Evolutionary conservation across 2,797 vertebrate genomes (phyloP).

Genomic region (Salarias fasciatus): DNA sequence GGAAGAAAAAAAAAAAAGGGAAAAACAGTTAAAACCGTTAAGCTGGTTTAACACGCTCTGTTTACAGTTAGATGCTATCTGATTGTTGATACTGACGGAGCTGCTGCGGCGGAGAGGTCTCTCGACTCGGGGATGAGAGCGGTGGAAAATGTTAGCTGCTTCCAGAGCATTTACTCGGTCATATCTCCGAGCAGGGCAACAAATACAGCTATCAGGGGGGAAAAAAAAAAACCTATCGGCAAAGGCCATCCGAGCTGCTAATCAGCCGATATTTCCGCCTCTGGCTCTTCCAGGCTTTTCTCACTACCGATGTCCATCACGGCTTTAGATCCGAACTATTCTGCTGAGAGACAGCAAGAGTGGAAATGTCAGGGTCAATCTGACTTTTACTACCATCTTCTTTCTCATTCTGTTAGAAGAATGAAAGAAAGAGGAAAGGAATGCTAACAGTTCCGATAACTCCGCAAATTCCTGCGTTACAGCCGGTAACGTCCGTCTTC

Average conservation of each 20-base stretch:
- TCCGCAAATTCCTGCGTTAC: too few relatives aligned
- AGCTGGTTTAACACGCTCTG: slow-evolving; percentile 45
- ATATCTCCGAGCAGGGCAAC: slow-evolving; percentile 50
- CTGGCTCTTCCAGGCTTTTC: slow-evolving; percentile 47
- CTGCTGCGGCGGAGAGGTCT: slow-evolving; percentile 43
- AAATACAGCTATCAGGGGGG: slow-evolving; percentile 61
- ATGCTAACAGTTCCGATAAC: too few relatives aligned
- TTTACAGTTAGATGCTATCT: slow-evolving; percentile 58
- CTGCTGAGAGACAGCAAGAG: slow-evolving; percentile 37
- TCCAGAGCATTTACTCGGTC: slow-evolving; percentile 50
- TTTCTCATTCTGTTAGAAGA: slow-evolving; percentile 15
- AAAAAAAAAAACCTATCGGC: slow-evolving; percentile 54
- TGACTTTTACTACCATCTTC: slow-evolving; percentile 55
- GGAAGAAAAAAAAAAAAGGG: slow-evolving; percentile 42
- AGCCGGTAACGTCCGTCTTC: too few relatives aligned
- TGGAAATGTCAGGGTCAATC: slow-evolving; percentile 62
- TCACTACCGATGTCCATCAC: slow-evolving; percentile 38
- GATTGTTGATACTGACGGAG: slow-evolving; percentile 55
- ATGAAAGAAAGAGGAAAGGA: slow-evolving; percentile 9
- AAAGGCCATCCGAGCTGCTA: slow-evolving; percentile 48
- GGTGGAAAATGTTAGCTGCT: slow-evolving; percentile 66
- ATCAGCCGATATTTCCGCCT: slow-evolving; percentile 64
- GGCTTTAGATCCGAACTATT: slow-evolving; percentile 31
- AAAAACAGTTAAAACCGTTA: slow-evolving; percentile 41
- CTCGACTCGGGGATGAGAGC: slow-evolving; percentile 59